Evolutionary conservation across 1,140 invertebrate genomes (phyloP), one percentile per base, ranked within the genome.

Genomic region (Drosophila sulfurigaster): DNA sequence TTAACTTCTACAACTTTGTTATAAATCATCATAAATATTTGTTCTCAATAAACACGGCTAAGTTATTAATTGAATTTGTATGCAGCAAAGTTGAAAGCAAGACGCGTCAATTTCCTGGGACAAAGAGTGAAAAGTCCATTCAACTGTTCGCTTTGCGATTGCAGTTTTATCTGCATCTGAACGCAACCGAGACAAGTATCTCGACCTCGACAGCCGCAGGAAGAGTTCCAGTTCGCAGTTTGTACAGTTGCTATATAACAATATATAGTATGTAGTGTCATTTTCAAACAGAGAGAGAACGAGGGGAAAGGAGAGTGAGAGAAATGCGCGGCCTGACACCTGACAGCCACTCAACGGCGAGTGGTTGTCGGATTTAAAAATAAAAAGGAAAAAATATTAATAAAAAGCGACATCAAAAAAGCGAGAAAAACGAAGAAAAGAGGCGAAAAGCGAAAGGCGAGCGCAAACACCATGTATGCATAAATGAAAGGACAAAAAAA

Each of bases 341-440:
- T 87, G 83, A 88, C 83, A 87, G 83, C 80, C 83, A 87, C 83
- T 87, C 85, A 78, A 83, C 83, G 74, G 71, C 77, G 85, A 87
- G 83, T 87, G 83, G 73, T 69, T 87, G 83, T 87, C 83, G 83
- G 83, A 87, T 87, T 88, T 83, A 65, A 69, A 85, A 80, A 81
- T 72, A 77, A 69, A 78, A 85, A 60, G 45, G 15, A 49, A 57
- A 66, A 63, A 66, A 74, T 74, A 74, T 69, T 74, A 74, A 74
- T 74, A 74, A 74, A 74, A 74, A 62, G 65, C 71, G 71, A 62
- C 71, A 69, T 46, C 65, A 68, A 75, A 62, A 73, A 51, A 38
- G 20, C 20, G 20, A 25, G 20, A 25, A 25, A 25, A 25, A 25
- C 20, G 35, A 49, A 75, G 63, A 73, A 15, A 46, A 58, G 51